Evolutionary conservation across 2,797 vertebrate species (phyloP).

Genomic region (Coreius guichenoti): DNA sequence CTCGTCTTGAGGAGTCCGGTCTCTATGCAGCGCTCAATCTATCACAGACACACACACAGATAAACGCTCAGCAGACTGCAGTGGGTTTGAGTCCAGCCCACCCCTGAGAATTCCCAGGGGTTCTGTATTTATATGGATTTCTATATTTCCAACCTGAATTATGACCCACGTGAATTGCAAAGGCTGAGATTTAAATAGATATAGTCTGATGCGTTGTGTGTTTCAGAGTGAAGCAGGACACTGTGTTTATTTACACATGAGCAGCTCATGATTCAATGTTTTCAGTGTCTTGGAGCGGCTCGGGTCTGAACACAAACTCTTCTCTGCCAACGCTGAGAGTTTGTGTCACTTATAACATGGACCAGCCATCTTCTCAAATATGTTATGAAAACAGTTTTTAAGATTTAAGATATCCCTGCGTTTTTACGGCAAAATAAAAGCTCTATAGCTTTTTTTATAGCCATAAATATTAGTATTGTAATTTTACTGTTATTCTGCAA

Average conservation of each 20-base stretch:
- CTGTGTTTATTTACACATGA: not conserved
- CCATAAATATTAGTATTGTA: not conserved
- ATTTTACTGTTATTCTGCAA: not conserved
- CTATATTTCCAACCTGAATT: not conserved
- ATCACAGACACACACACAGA: conserved; percentile 7
- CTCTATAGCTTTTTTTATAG: not conserved
- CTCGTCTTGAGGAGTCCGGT: conserved; percentile 23
- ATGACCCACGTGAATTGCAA: not conserved
- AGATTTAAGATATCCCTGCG: not conserved
- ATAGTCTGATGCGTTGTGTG: not conserved
- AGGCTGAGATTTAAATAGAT: not conserved
- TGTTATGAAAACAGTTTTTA: not conserved
- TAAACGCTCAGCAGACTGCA: not conserved
- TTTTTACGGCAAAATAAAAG: not conserved
- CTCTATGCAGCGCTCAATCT: conserved; percentile 7
- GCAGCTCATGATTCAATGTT: not conserved
- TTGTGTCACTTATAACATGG: not conserved
- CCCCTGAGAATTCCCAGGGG: not conserved
- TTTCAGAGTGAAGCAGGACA: not conserved
- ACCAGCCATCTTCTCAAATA: not conserved
- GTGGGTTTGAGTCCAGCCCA: conserved; percentile 4
- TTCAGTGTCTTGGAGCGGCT: not conserved
- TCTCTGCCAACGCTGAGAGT: not conserved
- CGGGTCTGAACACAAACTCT: not conserved
- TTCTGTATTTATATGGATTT: not conserved